Conservation (phyloP, 37 sponge, comb jelly and placozoan genomes). For the Spongilla lacustris region DNA sequence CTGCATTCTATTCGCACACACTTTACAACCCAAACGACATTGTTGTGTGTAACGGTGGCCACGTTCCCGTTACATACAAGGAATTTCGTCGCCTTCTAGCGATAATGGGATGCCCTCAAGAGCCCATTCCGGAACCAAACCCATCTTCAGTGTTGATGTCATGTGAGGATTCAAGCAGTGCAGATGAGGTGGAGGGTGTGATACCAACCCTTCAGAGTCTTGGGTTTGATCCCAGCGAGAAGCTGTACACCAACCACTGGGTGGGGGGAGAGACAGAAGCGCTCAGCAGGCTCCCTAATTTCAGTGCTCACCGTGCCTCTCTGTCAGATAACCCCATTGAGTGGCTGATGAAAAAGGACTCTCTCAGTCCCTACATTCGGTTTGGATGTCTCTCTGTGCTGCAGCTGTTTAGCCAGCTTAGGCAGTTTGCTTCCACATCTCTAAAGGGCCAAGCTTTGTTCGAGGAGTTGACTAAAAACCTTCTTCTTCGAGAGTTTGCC, state of each 20-base stretch:
- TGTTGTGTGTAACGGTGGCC: constrained; percentile 40
- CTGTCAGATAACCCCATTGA: constrained; percentile 42
- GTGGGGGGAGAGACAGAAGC: constrained; percentile 82
- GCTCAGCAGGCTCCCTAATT: constrained; percentile 55
- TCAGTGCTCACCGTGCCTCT: constrained; percentile 46
- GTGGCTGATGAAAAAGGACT: constrained; percentile 64
- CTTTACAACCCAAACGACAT: constrained; percentile 70
- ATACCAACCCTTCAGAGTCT: constrained; percentile 60
- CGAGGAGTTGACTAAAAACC: constrained; percentile 60
- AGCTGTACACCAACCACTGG: constrained; percentile 64
- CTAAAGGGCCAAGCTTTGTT: constrained; percentile 54
- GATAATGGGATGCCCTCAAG: constrained; percentile 56
- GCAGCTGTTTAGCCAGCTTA: constrained; percentile 69
- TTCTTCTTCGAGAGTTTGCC: constrained; percentile 81
- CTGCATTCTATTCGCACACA: constrained; percentile 58
- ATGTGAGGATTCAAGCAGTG: not conserved
- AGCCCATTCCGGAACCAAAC: constrained; percentile 61
- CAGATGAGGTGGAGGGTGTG: constrained; percentile 17
- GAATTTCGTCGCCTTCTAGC: constrained; percentile 55
- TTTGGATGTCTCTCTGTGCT: constrained; percentile 86
- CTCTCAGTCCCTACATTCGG: constrained; percentile 84
- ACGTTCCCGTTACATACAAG: constrained; percentile 63
- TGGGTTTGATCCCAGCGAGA: constrained; percentile 22
- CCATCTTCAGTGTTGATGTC: constrained; percentile 25
- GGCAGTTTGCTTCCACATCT: constrained; percentile 64